These are phyloP conservation scores for Geotrupes spiniger DNA, from an alignment of 2,888 invertebrate species.

Conservation along the genomic window DNA sequence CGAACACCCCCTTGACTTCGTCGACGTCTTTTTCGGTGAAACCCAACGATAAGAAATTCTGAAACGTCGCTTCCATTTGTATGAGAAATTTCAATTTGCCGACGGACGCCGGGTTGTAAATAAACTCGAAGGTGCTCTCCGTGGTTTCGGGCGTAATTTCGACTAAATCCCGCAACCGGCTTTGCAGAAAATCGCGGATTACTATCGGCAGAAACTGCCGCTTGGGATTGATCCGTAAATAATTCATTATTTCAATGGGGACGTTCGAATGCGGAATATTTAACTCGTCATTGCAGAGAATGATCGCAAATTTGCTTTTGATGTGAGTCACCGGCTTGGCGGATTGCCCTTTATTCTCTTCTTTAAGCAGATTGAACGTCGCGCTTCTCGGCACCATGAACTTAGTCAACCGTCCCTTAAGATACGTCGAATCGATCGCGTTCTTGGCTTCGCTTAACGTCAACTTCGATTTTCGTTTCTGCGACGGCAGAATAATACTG, in stretches of 20 bases:
- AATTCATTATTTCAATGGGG: constrained; percentile 40
- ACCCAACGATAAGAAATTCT: constrained; percentile 70
- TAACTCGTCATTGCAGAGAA: constrained; percentile 69
- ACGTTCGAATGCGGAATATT: constrained; percentile 41
- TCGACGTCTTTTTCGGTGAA: constrained; percentile 94
- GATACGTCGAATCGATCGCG: constrained; percentile 60
- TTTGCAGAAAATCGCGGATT: constrained; percentile 79
- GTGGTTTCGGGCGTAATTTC: constrained; percentile 60
- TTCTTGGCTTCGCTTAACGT: constrained; percentile 59
- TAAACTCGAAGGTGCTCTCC: constrained; percentile 65
- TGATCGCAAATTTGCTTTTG: constrained; percentile 67
- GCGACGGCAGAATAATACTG: constrained; percentile 64
- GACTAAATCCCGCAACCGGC: constrained; percentile 72
- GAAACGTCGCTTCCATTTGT: constrained; percentile 73
- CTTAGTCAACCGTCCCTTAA: constrained; percentile 68
- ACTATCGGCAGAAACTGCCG: constrained; percentile 78
- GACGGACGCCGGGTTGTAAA: constrained; percentile 72
- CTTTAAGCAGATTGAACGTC: constrained; percentile 68
- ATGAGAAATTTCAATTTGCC: constrained; percentile 75
- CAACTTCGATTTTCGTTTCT: constrained; percentile 53
- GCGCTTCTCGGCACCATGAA: constrained; percentile 73
- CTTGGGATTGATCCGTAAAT: constrained; percentile 58
- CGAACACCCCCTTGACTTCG: constrained; percentile 94
- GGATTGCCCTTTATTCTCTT: constrained; percentile 40
- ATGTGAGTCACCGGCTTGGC: constrained; percentile 71